phyloP scores from a whole-genome alignment of 2,888 invertebrate species.

The Prosapia bicincta region DNA sequence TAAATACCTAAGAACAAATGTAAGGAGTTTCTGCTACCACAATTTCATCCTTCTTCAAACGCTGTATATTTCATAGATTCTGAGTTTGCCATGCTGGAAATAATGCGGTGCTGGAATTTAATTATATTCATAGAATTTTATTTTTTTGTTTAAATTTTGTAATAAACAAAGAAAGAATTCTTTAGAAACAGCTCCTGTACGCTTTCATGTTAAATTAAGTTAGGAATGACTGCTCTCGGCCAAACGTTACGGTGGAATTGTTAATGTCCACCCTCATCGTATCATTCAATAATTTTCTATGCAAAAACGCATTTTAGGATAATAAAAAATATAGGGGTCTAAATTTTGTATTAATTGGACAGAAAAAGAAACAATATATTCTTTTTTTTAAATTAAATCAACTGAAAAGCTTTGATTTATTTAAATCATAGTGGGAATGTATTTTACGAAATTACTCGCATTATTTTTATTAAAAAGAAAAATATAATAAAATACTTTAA shows the following conservation, averaged over 20 bases:
- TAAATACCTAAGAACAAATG: no score
- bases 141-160: neutral
- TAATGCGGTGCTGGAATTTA: neutral
- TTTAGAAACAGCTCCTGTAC: neutral
- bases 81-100: neutral
- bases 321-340: no score
- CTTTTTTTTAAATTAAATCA: no score
- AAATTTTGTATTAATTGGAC: no score
- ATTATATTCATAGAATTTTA: neutral
- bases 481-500: no score
- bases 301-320: no score
- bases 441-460: no score
- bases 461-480: no score
- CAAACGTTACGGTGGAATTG: neutral
- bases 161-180: conserved; percentile 2
- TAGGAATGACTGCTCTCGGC: neutral
- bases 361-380: no score
- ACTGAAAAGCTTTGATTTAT: no score
- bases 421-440: no score
- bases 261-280: neutral
- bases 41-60: neutral
- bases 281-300: no score
- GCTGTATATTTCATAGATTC: neutral
- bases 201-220: neutral
- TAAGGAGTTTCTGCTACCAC: neutral